A percentile compares a stretch with the other conserved stretches of the same genome.
phyloP scores from a whole-genome alignment of 1,140 invertebrate genomes.

The Cepaea nemoralis region DNA sequence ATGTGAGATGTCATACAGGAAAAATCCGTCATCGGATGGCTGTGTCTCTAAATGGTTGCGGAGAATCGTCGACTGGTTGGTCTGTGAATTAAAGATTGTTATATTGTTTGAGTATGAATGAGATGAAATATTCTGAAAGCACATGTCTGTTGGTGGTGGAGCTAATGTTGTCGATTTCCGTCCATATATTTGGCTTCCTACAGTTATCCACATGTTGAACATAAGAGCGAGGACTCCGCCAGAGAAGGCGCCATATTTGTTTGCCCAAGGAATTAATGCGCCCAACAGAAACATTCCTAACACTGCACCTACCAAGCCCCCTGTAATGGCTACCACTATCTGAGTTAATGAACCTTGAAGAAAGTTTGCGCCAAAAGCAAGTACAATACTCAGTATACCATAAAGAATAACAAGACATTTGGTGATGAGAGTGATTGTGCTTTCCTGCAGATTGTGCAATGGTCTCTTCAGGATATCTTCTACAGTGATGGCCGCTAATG shows the following conservation, averaged over 20 bases:
- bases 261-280: constrained; percentile 55
- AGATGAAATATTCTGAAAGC: neutral
- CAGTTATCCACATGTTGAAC: constrained; percentile 12
- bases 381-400: constrained; percentile 38
- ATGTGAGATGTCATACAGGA: neutral
- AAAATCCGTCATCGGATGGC: neutral
- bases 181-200: constrained; percentile 16
- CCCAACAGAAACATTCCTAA: constrained; percentile 68
- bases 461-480: constrained; percentile 85
- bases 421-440: constrained; percentile 81
- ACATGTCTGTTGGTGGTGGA: neutral
- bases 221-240: neutral
- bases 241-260: too few species aligned
- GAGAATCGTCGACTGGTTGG: neutral
- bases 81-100: neutral
- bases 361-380: constrained; percentile 45
- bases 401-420: constrained; percentile 71
- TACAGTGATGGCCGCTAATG: constrained; percentile 88
- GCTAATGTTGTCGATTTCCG: neutral
- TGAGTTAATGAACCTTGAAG: constrained; percentile 49
- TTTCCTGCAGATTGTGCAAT: constrained; percentile 79
- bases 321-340: constrained; percentile 72
- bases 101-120: neutral
- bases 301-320: constrained; percentile 66
- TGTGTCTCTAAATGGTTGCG: neutral